Percentiles rank a stretch among this genome's conserved stretches.
Conservation (phyloP, 2,888 invertebrate species). For the Melanostoma scalare region DNA sequence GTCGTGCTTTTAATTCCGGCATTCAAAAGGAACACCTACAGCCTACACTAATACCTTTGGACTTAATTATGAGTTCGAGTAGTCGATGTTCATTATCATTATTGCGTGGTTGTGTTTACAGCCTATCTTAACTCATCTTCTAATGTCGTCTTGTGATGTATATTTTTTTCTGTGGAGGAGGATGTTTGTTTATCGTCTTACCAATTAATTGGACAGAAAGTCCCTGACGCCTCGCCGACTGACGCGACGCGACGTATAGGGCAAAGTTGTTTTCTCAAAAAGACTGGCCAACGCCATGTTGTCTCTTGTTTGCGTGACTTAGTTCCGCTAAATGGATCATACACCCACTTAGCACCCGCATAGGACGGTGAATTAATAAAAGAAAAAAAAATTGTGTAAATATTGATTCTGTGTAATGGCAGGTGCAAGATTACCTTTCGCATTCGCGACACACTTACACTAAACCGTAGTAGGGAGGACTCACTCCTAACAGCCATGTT, state of each 20-base stretch:
- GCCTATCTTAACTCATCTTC: not conserved
- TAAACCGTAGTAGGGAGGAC: not conserved
- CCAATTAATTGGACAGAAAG: conserved; percentile 50
- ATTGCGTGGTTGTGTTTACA: conserved; percentile 33
- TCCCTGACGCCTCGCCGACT: not conserved
- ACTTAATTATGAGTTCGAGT: conserved; percentile 64
- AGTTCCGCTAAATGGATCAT: conserved; percentile 47
- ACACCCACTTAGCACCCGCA: conserved; percentile 6
- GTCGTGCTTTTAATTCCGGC: conserved; percentile 53
- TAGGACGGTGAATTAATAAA: conserved; percentile 32
- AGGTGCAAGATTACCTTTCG: conserved; percentile 70
- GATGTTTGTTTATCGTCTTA: conserved; percentile 38
- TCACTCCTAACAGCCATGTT: too few relatives aligned
- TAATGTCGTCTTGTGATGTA: conserved; percentile 18
- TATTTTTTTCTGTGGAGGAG: conserved; percentile 32
- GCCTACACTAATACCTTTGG: conserved; percentile 19
- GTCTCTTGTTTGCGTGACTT: conserved; percentile 63
- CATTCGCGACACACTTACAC: conserved; percentile 38
- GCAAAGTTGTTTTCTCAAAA: not conserved
- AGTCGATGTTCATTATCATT: conserved; percentile 58
- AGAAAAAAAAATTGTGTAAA: conserved; percentile 71
- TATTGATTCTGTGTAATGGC: conserved; percentile 72
- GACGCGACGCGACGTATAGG: too few relatives aligned
- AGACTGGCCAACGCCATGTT: conserved; percentile 25
- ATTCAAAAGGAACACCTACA: conserved; percentile 17